These are phyloP conservation scores for Polyergus mexicanus DNA, from an alignment of 1,140 invertebrate species.

Conservation along the genomic window DNA sequence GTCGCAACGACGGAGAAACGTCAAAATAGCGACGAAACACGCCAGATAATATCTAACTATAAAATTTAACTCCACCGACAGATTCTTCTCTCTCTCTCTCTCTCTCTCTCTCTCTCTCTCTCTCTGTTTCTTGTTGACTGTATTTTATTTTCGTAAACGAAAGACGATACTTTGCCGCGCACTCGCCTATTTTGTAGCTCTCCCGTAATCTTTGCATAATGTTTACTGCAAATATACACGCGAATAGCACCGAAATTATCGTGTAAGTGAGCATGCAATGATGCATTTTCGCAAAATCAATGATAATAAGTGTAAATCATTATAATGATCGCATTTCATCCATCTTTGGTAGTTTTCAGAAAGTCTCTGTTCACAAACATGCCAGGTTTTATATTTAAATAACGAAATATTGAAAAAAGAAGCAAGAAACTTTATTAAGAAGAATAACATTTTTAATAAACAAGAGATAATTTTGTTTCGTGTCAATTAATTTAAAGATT, in stretches of 20 bases:
- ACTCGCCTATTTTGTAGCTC: conserved; percentile 58
- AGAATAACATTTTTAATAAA: too few relatives aligned
- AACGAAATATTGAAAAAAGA: too few relatives aligned
- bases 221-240: conserved; percentile 33
- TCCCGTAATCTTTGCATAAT: conserved; percentile 42
- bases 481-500: too few relatives aligned
- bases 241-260: conserved; percentile 5
- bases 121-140: conserved; percentile 29
- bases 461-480: too few relatives aligned
- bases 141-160: conserved; percentile 71
- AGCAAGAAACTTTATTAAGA: too few relatives aligned
- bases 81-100: background rate
- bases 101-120: too few relatives aligned
- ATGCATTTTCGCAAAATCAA: background rate
- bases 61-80: conserved; percentile 17
- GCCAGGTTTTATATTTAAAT: too few relatives aligned
- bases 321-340: too few relatives aligned
- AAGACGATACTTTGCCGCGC: conserved; percentile 61
- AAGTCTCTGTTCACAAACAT: too few relatives aligned
- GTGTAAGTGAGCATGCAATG: background rate
- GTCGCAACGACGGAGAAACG: background rate
- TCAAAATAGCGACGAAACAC: conserved; percentile 45
- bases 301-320: too few relatives aligned
- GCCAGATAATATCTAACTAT: conserved; percentile 52
- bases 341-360: too few relatives aligned